phyloP scores from a whole-genome alignment of 2,113 vertebrate species.

The Mormyrus iriodes region DNA sequence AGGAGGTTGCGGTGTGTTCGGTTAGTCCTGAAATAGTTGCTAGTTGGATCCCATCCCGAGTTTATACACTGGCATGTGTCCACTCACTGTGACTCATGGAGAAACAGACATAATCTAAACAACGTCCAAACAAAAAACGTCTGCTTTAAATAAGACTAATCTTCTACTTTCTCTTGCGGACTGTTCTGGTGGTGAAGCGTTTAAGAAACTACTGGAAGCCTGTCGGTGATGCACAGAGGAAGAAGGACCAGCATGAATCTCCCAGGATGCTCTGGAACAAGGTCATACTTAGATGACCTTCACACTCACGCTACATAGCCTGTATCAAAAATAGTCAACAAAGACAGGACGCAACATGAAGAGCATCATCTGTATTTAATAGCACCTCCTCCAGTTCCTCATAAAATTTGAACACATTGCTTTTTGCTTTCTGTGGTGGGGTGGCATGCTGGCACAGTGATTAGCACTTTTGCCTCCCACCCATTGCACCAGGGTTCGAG shows the following conservation, averaged over 20 bases:
- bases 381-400: neutral
- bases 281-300: neutral
- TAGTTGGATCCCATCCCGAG: constrained; percentile 6
- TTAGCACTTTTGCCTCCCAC: neutral
- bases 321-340: neutral
- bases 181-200: neutral
- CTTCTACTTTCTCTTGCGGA: neutral
- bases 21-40: constrained; percentile 6
- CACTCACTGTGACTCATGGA: constrained; percentile 8
- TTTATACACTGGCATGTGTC: constrained; percentile 15
- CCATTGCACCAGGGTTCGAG: neutral
- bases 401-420: neutral
- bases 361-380: neutral
- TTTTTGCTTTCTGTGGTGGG: neutral
- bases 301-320: neutral
- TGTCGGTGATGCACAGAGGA: neutral
- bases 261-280: neutral
- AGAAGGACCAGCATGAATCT: neutral
- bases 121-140: neutral
- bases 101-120: constrained; percentile 18
- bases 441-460: neutral
- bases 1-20: neutral
- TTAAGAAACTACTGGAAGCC: neutral
- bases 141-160: neutral
- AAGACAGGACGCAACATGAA: neutral